Evolutionary conservation across 92 coral and sea anemone species (phyloP), one percentile per base, ranked within the genome.

Genomic region (Metridium senile): DNA sequence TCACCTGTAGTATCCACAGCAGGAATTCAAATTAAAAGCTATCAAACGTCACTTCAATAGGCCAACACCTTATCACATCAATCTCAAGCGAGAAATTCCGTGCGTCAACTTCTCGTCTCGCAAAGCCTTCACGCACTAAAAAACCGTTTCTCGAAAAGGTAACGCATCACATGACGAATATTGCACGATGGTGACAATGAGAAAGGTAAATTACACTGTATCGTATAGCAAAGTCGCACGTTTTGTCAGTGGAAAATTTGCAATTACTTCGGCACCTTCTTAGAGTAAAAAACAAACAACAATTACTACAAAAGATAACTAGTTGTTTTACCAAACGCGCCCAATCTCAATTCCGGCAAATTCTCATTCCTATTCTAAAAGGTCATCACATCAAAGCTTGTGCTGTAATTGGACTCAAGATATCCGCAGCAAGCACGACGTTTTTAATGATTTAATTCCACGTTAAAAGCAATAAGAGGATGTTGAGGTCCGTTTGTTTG

Each of bases 1-100:
- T 39, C 49, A 39, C 49, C 49, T 39, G 49, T 39, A 39, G 49
- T 39, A 6, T 39, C 8, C 23, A 20, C 16, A 21, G 4, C 2
- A 54, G 59, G 59, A 54, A 54, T 54, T 54, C 59, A 54, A 16
- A 54, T 54, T 21, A 54, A 54, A 54, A 54, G 59, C 59, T 54
- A 13, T 54, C 20, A 54, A 54, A 54, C 23, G 59, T 54, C 49
- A 39, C 13, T 4, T 13, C 6, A 39, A 6, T 13, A 39, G n/a
- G n/a, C 49, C 13, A 39, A 39, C 49, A 39, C 13, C 49, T 39
- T 13, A 39, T 39, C 49, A 39, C 6, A 4, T 39, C 6, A 39
- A 39, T 39, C 49, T 6, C 49, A 39, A 39, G 13, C 49, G 49
- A 39, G 49, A 4, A 39, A 13, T 4, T 39, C 49, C 13, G 8